A percentile compares a stretch with the other conserved stretches of the same genome.
Conservation (phyloP, 2,113 vertebrate genomes). For the Microcebus ravelobensis region DNA sequence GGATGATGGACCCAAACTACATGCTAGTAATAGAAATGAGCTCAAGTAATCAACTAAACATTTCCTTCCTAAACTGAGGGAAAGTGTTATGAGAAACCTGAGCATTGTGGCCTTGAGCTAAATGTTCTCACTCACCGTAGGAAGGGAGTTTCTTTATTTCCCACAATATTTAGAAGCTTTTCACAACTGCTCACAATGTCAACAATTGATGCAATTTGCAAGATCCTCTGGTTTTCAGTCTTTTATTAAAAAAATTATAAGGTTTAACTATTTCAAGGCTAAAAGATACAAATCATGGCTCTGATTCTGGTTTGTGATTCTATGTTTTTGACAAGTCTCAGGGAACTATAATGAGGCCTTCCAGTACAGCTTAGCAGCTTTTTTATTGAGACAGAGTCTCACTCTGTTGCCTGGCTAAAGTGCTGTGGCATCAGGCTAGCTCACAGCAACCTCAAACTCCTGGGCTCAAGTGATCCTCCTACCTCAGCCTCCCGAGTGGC, state of each 20-base stretch:
- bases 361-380: accelerated
- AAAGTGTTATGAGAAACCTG: background rate
- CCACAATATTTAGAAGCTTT: background rate
- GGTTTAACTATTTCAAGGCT: background rate
- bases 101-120: background rate
- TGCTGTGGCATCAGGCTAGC: no score
- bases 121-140: background rate
- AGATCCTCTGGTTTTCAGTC: background rate
- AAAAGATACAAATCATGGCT: background rate
- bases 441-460: no score
- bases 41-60: background rate
- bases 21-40: background rate
- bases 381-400: no score
- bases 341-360: background rate
- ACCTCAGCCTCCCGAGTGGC: no score
- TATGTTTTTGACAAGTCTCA: background rate
- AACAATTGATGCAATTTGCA: background rate
- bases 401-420: no score
- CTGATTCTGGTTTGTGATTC: background rate
- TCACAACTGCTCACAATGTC: background rate
- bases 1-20: background rate
- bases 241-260: background rate
- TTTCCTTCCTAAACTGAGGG: background rate
- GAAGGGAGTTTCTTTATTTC: background rate
- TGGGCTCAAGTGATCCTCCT: no score